These are phyloP conservation scores for Apolygus lucorum DNA, from an alignment of 1,140 invertebrate species.

Conservation along the genomic window DNA sequence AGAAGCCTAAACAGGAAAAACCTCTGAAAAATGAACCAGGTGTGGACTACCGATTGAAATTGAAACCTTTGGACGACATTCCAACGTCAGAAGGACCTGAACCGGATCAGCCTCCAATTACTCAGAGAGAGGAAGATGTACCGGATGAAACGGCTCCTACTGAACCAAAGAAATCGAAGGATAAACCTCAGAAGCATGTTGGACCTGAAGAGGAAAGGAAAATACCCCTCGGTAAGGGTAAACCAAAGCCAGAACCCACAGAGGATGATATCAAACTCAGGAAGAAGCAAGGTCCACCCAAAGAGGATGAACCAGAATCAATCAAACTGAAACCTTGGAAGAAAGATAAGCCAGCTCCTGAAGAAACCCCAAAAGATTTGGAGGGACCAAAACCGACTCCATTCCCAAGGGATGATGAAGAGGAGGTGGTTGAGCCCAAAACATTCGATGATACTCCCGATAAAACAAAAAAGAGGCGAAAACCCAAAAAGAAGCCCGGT, in stretches of 20 bases:
- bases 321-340: constrained; percentile 32
- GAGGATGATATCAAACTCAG: constrained; percentile 41
- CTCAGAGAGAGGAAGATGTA: constrained; percentile 28
- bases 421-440: constrained; percentile 26
- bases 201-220: constrained; percentile 38
- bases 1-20: constrained; percentile 32
- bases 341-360: constrained; percentile 36
- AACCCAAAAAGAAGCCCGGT: constrained; percentile 12
- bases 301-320: constrained; percentile 35
- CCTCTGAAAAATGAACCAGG: constrained; percentile 35
- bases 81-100: constrained; percentile 33
- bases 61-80: constrained; percentile 33
- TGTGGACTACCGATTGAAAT: constrained; percentile 29
- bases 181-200: constrained; percentile 28
- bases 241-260: constrained; percentile 37
- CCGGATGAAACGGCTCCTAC: constrained; percentile 31
- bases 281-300: constrained; percentile 39
- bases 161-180: constrained; percentile 34
- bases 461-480: constrained; percentile 18
- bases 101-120: constrained; percentile 30
- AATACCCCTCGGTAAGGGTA: constrained; percentile 39
- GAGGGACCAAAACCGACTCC: constrained; percentile 26
- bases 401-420: constrained; percentile 28
- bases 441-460: constrained; percentile 29
- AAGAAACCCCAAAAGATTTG: constrained; percentile 22